These are phyloP conservation scores for Trochalopteron elliotii DNA, from an alignment of 2,113 vertebrate species.

Conservation along the genomic window DNA sequence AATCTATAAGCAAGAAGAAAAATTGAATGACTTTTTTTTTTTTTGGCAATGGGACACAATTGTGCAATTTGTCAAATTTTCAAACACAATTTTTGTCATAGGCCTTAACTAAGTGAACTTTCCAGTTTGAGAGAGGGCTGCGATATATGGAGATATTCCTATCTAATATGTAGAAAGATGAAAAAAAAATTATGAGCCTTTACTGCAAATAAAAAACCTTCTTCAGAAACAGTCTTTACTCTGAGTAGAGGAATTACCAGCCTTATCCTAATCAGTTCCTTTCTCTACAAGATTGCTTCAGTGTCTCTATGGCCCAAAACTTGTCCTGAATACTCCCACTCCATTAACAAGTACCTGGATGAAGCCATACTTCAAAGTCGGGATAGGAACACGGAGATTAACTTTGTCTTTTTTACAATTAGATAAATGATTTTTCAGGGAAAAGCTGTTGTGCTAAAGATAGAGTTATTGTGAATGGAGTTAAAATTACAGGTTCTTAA, in stretches of 20 bases:
- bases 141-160: not conserved
- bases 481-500: not conserved
- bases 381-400: not conserved
- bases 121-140: not conserved
- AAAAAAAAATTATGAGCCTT: not conserved
- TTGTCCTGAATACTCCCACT: not conserved
- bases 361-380: not conserved
- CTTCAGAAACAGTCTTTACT: not conserved
- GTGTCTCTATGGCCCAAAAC: not conserved
- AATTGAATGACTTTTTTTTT: rapidly evolving
- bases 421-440: not conserved
- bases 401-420: not conserved
- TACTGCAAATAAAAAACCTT: not conserved
- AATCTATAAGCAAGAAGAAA: not conserved
- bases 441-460: rapidly evolving
- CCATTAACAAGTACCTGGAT: not conserved
- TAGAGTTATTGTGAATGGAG: not conserved
- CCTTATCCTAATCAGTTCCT: not conserved
- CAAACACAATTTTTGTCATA: not conserved
- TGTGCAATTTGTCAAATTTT: not conserved
- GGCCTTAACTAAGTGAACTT: not conserved
- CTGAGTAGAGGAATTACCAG: not conserved
- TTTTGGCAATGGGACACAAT: rapidly evolving
- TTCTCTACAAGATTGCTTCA: not conserved
- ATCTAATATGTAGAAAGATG: not conserved